Conservation (phyloP, 2,888 invertebrate species). For the Prosapia bicincta region DNA sequence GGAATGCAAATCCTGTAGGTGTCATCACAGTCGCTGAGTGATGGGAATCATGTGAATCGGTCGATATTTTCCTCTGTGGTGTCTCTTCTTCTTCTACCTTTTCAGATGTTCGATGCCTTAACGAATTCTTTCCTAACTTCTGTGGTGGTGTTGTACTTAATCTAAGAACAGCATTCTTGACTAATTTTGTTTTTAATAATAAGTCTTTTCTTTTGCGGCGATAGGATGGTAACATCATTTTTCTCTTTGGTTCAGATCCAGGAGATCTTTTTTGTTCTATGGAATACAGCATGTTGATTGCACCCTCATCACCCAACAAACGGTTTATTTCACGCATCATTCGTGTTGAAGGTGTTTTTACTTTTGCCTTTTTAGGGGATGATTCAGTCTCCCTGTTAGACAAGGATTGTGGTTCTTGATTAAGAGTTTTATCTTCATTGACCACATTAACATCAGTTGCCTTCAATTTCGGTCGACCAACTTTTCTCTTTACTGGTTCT, state of each 20-base stretch:
- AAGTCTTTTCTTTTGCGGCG: conserved; percentile 46
- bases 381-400: background rate
- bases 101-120: conserved; percentile 12
- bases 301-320: conserved; percentile 79
- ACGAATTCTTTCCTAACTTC: conserved; percentile 12
- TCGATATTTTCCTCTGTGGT: conserved; percentile 33
- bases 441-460: background rate
- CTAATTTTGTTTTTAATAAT: conserved; percentile 57
- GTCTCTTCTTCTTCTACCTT: conserved; percentile 11
- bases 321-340: conserved; percentile 67
- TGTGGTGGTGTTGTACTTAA: conserved; percentile 43
- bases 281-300: conserved; percentile 79
- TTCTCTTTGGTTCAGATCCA: conserved; percentile 33
- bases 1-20: conserved; percentile 43
- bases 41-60: conserved; percentile 35
- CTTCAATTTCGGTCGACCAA: background rate
- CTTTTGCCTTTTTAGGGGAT: conserved; percentile 47
- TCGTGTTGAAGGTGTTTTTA: conserved; percentile 47
- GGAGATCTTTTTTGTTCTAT: conserved; percentile 54
- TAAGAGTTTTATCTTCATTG: conserved; percentile 7
- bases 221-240: conserved; percentile 35
- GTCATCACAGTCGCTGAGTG: conserved; percentile 34
- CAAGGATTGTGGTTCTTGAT: background rate
- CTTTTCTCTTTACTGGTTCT: background rate
- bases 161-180: conserved; percentile 56